Base-by-base conservation (phyloP, 1,140 invertebrate species). In the Hestina assimilis region DNA sequence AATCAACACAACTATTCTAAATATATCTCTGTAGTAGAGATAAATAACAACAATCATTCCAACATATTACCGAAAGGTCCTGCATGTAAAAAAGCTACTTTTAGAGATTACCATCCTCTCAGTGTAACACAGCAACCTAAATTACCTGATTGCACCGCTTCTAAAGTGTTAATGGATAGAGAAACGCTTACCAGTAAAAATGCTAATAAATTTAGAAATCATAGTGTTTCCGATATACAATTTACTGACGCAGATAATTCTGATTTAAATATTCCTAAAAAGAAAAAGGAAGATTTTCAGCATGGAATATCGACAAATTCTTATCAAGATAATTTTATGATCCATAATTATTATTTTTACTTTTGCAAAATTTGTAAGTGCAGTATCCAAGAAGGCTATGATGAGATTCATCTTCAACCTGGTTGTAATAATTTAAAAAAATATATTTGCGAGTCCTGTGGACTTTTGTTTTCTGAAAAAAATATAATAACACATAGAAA, bases 351-450 rank as follows among this genome's bases (percentile, higher is more conserved):
- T 11, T 55, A 52, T 46, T 56, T 75, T 14, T 55, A 47, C 17
- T 75, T 68, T 53, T 83, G 80, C 48, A 15, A 57, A 14, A 67
- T 60, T 24, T 83, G 80, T 54, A 70, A 80, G 59, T 72, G 65
- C 58, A 74, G 69, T 59, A 43, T 83, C 11, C 63, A 47, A 35
- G 15, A 6, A 38, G 14, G 14, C 11, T 68, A 42, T 12, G n/a
- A 47, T 7, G 41, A 62, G 14, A 35, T 62, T 19, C 80, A 83
- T 59, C 31, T 61, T 7, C 43, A 71, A 55, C 42, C 19, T 17
- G 56, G 17, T 19, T 83, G 79, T 48, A 45, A 4, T 6, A 15
- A 64, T 20, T 40, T 71, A 14, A 12, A 19, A 15, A 73, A 61
- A 59, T 40, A 35, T 38, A 43, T 67, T 14, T 83, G 80, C 52